Evolutionary conservation across 1,140 invertebrate species (phyloP).

Genomic region (Sminthurinus signatus): DNA sequence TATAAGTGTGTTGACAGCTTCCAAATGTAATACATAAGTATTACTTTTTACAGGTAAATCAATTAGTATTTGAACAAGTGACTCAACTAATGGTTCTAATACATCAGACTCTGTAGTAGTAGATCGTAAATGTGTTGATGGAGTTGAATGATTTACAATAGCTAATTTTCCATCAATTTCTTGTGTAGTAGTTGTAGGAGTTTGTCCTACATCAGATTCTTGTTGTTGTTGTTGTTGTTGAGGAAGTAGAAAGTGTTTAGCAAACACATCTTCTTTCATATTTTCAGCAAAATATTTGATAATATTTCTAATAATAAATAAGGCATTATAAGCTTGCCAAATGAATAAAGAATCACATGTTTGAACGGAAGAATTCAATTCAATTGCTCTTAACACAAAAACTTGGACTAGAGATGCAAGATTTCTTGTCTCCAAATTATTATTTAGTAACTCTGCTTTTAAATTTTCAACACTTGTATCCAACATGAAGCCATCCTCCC

Average conservation of each 20-base stretch:
- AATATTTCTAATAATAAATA: slow-evolving; percentile 82
- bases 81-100: slow-evolving; percentile 58
- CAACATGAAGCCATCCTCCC: slow-evolving; percentile 68
- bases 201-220: too few relatives aligned
- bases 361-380: slow-evolving; percentile 71
- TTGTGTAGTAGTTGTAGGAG: not conserved
- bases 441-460: slow-evolving; percentile 64
- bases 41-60: slow-evolving; percentile 71
- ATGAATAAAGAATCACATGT: slow-evolving; percentile 82
- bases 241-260: slow-evolving; percentile 59
- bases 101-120: slow-evolving; percentile 10
- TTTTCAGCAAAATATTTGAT: slow-evolving; percentile 83
- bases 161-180: not conserved
- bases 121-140: not conserved
- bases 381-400: slow-evolving; percentile 67
- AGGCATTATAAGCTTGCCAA: slow-evolving; percentile 90
- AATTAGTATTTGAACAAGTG: slow-evolving; percentile 66
- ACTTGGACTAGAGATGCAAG: slow-evolving; percentile 76
- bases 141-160: not conserved
- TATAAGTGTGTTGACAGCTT: slow-evolving; percentile 78
- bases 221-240: too few relatives aligned
- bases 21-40: slow-evolving; percentile 80
- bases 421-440: slow-evolving; percentile 80
- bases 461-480: slow-evolving; percentile 68
- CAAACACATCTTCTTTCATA: slow-evolving; percentile 64